phyloP scores from a whole-genome alignment of 2,888 invertebrate genomes.

The Griposia aprilina region DNA sequence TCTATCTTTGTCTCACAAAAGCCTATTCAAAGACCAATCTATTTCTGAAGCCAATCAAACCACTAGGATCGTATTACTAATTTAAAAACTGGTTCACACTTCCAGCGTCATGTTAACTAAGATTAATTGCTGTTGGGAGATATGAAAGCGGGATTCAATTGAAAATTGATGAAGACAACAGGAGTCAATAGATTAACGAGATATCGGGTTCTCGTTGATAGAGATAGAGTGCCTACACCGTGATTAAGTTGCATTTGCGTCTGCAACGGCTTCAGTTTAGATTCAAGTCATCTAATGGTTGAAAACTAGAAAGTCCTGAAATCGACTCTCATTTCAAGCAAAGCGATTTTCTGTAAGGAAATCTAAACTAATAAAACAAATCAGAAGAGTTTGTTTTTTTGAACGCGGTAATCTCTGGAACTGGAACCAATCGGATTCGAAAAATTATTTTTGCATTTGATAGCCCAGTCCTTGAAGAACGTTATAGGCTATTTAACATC shows the following conservation, averaged over 20 bases:
- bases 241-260: constrained; percentile 41
- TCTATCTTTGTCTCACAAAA: constrained; percentile 23
- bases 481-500: background rate
- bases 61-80: constrained; percentile 39
- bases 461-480: background rate
- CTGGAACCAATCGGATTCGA: background rate
- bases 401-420: background rate
- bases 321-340: background rate
- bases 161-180: constrained; percentile 59
- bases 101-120: constrained; percentile 55
- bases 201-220: constrained; percentile 37
- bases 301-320: constrained; percentile 33
- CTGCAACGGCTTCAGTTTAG: constrained; percentile 15
- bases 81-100: constrained; percentile 57
- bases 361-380: background rate
- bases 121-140: constrained; percentile 41
- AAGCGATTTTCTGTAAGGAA: constrained; percentile 4
- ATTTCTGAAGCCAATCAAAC: constrained; percentile 45
- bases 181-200: constrained; percentile 46
- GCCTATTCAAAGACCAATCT: constrained; percentile 32
- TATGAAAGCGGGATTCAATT: constrained; percentile 58
- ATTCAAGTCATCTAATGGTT: background rate
- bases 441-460: background rate
- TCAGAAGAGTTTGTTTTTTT: background rate
- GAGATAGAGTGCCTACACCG: constrained; percentile 28